A percentile compares a stretch with the other conserved stretches of the same genome.
These are phyloP conservation scores for Hartigia nigra DNA, from an alignment of 2,888 invertebrate species.

Conservation along the genomic window DNA sequence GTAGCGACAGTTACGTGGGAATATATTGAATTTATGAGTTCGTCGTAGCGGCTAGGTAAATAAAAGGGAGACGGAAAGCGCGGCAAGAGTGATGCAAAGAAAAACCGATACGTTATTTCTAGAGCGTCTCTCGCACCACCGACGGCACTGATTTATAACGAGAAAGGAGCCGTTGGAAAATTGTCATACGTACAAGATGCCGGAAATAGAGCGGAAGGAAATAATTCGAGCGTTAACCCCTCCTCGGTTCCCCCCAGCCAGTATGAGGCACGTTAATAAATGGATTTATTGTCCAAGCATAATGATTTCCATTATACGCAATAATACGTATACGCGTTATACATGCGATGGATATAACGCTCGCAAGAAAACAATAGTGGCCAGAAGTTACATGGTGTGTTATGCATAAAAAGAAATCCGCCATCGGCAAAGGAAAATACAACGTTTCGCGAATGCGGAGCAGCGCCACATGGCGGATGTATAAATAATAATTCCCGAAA, in stretches of 20 bases:
- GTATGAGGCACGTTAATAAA: not conserved
- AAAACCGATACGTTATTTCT: conserved; percentile 56
- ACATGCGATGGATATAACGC: not conserved
- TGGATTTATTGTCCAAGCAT: not conserved
- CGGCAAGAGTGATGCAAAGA: conserved; percentile 23
- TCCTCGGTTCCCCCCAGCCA: not conserved
- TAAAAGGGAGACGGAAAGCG: conserved; percentile 10
- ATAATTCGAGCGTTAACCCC: conserved; percentile 32
- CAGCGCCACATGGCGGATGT: not conserved
- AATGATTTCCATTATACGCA: not conserved
- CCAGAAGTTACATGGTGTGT: not conserved
- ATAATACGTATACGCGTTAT: not conserved
- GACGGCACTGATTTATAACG: conserved; percentile 29
- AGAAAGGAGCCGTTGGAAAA: conserved; percentile 20
- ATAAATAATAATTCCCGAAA: not conserved
- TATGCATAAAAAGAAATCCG: not conserved
- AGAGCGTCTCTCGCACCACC: conserved; percentile 35
- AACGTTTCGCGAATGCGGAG: not conserved
- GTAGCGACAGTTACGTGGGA: not conserved
- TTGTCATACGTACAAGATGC: conserved; percentile 23
- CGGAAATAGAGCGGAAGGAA: conserved; percentile 45
- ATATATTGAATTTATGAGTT: not conserved
- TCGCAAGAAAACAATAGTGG: not conserved
- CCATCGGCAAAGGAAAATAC: not conserved
- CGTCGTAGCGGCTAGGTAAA: not conserved